Evolutionary conservation across 2,113 vertebrate species (phyloP).

Genomic region (Dipodomys stephensi): DNA sequence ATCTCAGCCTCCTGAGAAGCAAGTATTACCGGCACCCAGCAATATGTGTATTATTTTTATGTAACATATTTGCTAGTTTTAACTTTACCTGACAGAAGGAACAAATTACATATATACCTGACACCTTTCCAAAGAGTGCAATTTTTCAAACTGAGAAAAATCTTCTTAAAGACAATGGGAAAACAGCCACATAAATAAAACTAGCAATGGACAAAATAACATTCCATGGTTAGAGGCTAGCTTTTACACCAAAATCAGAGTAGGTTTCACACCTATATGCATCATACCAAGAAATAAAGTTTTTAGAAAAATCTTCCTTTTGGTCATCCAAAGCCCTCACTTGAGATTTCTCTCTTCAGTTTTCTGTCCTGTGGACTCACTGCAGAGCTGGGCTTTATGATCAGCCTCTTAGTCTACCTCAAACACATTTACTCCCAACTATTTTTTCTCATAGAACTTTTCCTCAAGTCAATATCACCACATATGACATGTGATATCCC

Average conservation of each 20-base stretch:
- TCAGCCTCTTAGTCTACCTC: background rate
- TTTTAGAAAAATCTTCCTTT: background rate
- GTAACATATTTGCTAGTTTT: background rate
- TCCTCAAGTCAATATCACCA: background rate
- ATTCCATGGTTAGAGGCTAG: background rate
- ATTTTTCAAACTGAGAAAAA: constrained; percentile 39
- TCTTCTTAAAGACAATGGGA: background rate
- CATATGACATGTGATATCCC: background rate
- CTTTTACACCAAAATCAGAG: constrained; percentile 2
- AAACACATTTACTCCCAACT: background rate
- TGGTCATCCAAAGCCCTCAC: background rate
- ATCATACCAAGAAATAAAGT: background rate
- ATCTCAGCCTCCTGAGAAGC: too few species aligned
- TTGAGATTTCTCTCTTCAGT: background rate
- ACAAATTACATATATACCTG: background rate
- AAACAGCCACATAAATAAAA: background rate
- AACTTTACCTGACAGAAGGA: background rate
- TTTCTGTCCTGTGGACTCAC: background rate
- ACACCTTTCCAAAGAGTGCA: background rate
- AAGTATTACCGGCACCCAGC: too few species aligned
- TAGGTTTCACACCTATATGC: background rate
- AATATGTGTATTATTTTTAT: background rate
- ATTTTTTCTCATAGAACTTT: background rate
- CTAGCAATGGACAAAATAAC: background rate
- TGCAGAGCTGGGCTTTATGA: background rate